A percentile compares a stretch with the other conserved stretches of the same genome.
Conservation (phyloP, 2,113 vertebrate species). For the Pteronura brasiliensis region DNA sequence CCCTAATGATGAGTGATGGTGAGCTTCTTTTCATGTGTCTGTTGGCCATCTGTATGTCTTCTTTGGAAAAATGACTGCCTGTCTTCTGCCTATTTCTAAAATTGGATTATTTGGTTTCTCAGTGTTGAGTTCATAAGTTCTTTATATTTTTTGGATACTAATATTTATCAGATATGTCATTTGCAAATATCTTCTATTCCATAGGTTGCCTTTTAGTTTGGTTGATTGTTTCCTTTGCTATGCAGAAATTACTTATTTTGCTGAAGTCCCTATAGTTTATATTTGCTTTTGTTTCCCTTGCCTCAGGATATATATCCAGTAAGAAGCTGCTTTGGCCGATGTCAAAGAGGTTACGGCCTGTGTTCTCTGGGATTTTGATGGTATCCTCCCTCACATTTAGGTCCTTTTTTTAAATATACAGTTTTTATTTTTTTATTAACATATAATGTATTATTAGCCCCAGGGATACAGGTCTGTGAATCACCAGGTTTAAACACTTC, state of each 20-base stretch:
- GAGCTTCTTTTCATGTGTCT: not conserved
- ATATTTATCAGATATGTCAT: not conserved
- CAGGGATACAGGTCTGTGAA: too few species aligned
- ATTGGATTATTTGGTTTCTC: not conserved
- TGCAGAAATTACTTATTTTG: not conserved
- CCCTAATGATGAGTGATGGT: not conserved
- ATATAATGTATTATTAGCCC: too few species aligned
- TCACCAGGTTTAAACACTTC: too few species aligned
- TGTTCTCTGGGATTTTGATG: not conserved
- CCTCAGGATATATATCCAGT: too few species aligned
- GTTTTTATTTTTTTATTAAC: too few species aligned
- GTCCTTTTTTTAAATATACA: not conserved
- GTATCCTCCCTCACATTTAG: not conserved
- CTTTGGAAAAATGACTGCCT: too few species aligned
- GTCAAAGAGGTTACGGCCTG: not conserved
- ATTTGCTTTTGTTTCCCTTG: not conserved
- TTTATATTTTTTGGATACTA: not conserved
- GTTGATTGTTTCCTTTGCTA: not conserved
- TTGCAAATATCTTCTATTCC: not conserved
- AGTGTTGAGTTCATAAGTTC: not conserved
- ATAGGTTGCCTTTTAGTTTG: not conserved
- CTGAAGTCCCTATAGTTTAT: not conserved
- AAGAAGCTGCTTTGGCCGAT: not conserved
- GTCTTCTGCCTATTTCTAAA: not conserved
- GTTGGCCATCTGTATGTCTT: too few species aligned